Conservation (phyloP, 2,113 vertebrate species). For the Mus spicilegus region DNA sequence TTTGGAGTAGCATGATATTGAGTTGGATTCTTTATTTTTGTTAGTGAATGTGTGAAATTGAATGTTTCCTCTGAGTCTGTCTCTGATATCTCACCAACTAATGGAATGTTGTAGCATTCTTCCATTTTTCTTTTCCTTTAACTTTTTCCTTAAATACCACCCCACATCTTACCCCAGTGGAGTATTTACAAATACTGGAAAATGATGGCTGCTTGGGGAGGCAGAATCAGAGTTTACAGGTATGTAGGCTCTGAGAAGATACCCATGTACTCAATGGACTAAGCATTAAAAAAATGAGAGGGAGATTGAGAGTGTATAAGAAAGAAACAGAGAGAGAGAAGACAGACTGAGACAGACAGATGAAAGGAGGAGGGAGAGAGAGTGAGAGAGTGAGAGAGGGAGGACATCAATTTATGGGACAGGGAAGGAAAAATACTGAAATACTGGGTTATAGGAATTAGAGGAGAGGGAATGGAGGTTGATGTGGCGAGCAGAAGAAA, state of each 20-base stretch:
- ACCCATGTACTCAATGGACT: not conserved
- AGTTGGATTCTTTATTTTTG: not conserved
- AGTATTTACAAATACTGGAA: not conserved
- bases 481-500: not conserved
- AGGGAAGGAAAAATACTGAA: not conserved
- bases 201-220: not conserved
- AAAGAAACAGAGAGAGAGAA: not conserved
- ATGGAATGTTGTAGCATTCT: not conserved
- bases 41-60: not conserved
- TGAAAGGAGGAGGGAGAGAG: too few species aligned
- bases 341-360: not conserved
- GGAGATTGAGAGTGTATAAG: not conserved
- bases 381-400: not conserved
- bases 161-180: not conserved
- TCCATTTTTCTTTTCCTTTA: not conserved
- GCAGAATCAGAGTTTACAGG: not conserved
- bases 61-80: not conserved
- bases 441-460: not conserved
- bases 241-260: not conserved
- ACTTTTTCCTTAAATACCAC: not conserved
- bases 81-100: not conserved
- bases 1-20: not conserved
- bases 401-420: not conserved
- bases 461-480: not conserved
- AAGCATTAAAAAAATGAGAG: not conserved